Conservation (phyloP, 2,888 invertebrate species). For the Cetonia aurata region DNA sequence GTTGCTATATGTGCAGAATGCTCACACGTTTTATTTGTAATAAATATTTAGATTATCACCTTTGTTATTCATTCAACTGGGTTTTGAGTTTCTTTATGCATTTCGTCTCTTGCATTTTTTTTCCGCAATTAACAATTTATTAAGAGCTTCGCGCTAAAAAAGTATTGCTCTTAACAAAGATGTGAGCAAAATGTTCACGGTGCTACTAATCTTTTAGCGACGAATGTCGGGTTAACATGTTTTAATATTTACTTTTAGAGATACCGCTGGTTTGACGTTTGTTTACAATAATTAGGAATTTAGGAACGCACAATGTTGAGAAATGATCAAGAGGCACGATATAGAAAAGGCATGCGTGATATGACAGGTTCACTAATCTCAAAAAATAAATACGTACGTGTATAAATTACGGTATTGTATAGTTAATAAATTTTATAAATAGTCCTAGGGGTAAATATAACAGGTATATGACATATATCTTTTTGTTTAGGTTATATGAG, state of each 20-base stretch:
- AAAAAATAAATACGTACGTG: conserved; percentile 21
- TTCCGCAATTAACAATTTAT: too few species aligned
- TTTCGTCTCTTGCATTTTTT: too few species aligned
- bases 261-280: neutral
- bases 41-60: too few species aligned
- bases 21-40: too few species aligned
- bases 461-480: conserved; percentile 25
- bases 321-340: conserved; percentile 51
- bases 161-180: too few species aligned
- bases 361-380: conserved; percentile 50
- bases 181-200: too few species aligned
- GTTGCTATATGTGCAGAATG: too few species aligned
- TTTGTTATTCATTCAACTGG: too few species aligned
- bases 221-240: too few species aligned
- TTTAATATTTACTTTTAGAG: neutral
- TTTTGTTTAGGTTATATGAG: conserved; percentile 12
- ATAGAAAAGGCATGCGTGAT: conserved; percentile 55
- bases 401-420: conserved; percentile 2
- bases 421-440: conserved; percentile 16
- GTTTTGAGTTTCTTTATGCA: too few species aligned
- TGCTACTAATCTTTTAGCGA: too few species aligned
- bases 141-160: too few species aligned
- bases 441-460: conserved; percentile 18
- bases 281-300: neutral
- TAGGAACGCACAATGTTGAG: conserved; percentile 21